phyloP scores from a whole-genome alignment of 2,113 vertebrate genomes.

The Meriones unguiculatus region DNA sequence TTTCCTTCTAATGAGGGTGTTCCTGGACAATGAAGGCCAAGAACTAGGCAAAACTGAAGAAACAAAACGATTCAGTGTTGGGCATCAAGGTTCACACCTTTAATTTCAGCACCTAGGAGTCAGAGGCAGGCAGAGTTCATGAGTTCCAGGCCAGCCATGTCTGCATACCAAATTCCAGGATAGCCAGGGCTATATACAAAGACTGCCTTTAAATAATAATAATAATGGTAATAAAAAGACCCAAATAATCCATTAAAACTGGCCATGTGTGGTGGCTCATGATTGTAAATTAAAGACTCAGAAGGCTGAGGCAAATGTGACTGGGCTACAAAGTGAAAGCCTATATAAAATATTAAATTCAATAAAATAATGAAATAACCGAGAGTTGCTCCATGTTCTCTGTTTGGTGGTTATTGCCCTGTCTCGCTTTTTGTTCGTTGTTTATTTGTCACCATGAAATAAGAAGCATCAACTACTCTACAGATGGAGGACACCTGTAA shows the following conservation, averaged over 20 bases:
- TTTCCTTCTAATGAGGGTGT: neutral
- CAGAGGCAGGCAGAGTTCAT: neutral
- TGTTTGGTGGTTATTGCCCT: neutral
- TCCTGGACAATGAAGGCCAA: neutral
- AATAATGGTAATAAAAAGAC: neutral
- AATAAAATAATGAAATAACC: neutral
- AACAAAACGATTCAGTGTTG: neutral
- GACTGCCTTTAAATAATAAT: neutral
- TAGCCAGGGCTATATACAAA: neutral
- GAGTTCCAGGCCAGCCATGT: neutral
- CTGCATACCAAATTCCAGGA: neutral
- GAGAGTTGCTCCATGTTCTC: too few relatives aligned
- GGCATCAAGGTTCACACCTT: neutral
- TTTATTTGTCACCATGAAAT: neutral
- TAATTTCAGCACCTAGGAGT: neutral
- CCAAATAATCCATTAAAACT: neutral
- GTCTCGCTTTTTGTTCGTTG: neutral
- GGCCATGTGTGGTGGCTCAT: neutral
- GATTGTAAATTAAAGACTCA: neutral
- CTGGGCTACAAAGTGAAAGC: neutral
- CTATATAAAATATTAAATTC: neutral
- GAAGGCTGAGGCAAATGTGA: neutral
- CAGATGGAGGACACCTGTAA: neutral
- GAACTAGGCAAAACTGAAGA: neutral
- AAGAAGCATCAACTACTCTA: neutral